phyloP scores from a whole-genome alignment of 2,797 vertebrate species.

The Lacerta viridis region DNA sequence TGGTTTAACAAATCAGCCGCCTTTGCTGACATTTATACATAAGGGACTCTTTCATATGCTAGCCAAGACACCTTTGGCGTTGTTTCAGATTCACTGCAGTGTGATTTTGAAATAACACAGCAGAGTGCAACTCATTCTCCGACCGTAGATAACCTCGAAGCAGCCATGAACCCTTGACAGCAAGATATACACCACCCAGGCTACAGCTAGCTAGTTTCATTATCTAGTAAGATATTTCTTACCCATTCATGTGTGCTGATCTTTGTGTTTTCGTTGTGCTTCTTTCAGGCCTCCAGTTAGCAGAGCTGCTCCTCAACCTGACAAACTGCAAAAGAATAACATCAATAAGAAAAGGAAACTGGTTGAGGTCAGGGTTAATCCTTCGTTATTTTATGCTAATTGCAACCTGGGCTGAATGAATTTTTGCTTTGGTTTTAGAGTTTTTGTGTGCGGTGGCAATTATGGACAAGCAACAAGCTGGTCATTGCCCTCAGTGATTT shows the following conservation, averaged over 20 bases:
- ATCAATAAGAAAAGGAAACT: slow-evolving; percentile 93
- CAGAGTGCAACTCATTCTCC: slow-evolving; percentile 13
- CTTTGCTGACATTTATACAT: neutral
- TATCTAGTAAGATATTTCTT: slow-evolving; percentile 33
- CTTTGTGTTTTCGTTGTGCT: neutral
- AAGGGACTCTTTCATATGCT: neutral
- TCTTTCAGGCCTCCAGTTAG: slow-evolving; percentile 91
- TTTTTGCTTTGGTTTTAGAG: neutral
- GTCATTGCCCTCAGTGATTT: neutral
- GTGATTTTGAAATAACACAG: neutral
- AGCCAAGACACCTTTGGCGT: slow-evolving; percentile 1
- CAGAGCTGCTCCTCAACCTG: slow-evolving; percentile 92
- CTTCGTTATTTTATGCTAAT: neutral
- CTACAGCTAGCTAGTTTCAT: neutral
- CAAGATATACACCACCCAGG: neutral
- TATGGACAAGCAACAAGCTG: neutral
- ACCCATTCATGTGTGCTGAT: slow-evolving; percentile 5
- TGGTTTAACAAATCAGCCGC: neutral
- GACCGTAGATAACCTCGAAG: neutral
- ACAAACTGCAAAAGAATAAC: slow-evolving; percentile 94
- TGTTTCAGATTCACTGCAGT: slow-evolving; percentile 23
- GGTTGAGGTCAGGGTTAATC: slow-evolving; percentile 85
- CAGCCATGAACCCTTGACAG: neutral
- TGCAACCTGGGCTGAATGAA: neutral
- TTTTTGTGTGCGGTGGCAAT: neutral